A percentile compares a stretch with the other conserved stretches of the same genome.
Conservation (phyloP, 2,888 invertebrate species). For the Colletes collaris region DNA sequence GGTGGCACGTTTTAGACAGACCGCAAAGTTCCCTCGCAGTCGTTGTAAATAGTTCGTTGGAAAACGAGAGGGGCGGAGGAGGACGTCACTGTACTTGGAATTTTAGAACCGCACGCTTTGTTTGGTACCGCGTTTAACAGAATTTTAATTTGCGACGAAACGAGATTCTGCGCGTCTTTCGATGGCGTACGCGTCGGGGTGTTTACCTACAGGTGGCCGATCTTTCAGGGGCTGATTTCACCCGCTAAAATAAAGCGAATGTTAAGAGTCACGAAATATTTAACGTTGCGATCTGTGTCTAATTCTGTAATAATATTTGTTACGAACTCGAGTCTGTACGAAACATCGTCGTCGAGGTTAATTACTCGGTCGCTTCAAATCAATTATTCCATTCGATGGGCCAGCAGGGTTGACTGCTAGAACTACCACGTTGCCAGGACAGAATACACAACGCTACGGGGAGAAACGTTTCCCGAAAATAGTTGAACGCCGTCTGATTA, state of each 20-base stretch:
- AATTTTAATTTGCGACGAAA: not conserved
- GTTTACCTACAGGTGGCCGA: too few species aligned
- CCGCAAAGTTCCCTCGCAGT: not conserved
- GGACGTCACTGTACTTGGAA: not conserved
- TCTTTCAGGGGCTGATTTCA: too few species aligned
- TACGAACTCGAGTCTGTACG: too few species aligned
- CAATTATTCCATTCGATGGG: constrained; percentile 11
- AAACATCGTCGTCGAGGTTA: too few species aligned
- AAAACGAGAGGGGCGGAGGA: not conserved
- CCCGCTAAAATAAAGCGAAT: too few species aligned
- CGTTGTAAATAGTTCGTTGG: not conserved
- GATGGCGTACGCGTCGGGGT: too few species aligned
- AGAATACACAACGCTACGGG: not conserved
- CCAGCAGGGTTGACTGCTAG: not conserved
- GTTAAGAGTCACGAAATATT: too few species aligned
- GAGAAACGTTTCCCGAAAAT: constrained; percentile 37
- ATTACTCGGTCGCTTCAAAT: not conserved
- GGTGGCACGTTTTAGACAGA: not conserved
- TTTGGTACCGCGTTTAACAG: too few species aligned
- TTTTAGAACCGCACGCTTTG: too few species aligned
- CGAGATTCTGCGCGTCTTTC: not conserved
- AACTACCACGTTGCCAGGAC: constrained; percentile 9
- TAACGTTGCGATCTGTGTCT: too few species aligned
- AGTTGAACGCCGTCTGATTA: constrained; percentile 58
- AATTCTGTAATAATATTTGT: too few species aligned